These are phyloP conservation scores for Grammomys surdaster DNA, from an alignment of 2,113 vertebrate genomes.

Conservation along the genomic window DNA sequence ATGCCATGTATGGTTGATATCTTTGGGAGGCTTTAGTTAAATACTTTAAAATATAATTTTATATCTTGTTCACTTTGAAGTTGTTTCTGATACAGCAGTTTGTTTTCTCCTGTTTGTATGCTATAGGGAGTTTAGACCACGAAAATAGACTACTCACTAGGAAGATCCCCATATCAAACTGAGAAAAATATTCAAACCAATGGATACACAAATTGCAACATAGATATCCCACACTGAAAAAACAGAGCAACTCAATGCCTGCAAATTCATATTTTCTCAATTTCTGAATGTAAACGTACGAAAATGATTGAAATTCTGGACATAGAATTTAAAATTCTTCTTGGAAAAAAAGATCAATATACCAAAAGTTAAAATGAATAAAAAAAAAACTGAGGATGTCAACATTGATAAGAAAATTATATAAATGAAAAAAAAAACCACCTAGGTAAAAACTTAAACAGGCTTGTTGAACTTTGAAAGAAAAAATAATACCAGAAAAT, in stretches of 20 bases:
- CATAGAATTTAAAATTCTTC: background rate
- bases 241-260: background rate
- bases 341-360: background rate
- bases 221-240: background rate
- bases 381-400: too few species aligned
- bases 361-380: background rate
- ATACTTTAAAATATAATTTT: too few species aligned
- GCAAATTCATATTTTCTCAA: background rate
- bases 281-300: background rate
- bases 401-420: background rate
- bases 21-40: background rate
- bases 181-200: background rate
- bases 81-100: background rate
- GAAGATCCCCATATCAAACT: too few species aligned
- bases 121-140: background rate
- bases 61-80: background rate
- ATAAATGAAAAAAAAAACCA: background rate
- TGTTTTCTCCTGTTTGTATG: background rate
- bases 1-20: background rate
- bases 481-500: background rate
- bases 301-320: too few species aligned
- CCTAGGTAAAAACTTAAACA: background rate
- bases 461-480: background rate
- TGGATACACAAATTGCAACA: background rate
- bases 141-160: background rate